A percentile compares a stretch with the other conserved stretches of the same genome.
phyloP scores from a whole-genome alignment of 1,140 invertebrate genomes.

The Brachionus angularis region DNA sequence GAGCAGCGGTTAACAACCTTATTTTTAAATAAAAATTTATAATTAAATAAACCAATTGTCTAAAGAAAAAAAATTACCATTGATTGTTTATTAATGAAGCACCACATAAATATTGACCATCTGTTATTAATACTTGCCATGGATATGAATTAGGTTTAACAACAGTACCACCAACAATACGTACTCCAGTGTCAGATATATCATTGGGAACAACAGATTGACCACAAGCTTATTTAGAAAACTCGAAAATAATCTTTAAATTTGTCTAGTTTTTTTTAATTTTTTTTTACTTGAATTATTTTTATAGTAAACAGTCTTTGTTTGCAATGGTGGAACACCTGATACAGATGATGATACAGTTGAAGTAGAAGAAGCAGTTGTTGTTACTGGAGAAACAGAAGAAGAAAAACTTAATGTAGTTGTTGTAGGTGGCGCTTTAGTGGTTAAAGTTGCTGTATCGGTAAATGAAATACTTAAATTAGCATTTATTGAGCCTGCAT shows the following conservation, averaged over 20 bases:
- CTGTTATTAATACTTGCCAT: conserved; percentile 45
- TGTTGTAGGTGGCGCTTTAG: no score
- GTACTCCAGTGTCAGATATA: conserved; percentile 11
- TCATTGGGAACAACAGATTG: neutral
- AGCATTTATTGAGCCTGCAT: conserved; percentile 5
- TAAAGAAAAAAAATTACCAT: no score
- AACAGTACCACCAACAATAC: conserved; percentile 45
- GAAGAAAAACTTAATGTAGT: no score
- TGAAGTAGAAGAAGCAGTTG: no score
- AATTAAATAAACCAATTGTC: no score
- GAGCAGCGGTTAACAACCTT: conserved; percentile 30
- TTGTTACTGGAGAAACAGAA: no score
- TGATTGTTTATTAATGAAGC: conserved; percentile 26
- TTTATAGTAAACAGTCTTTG: neutral
- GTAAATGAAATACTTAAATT: neutral
- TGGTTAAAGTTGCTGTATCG: neutral
- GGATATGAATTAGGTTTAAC: conserved; percentile 45
- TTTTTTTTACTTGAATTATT: neutral
- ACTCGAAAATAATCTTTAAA: neutral
- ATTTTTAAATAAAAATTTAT: no score
- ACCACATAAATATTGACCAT: conserved; percentile 4
- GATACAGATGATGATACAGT: no score
- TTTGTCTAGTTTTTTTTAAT: neutral
- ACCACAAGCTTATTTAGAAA: no score
- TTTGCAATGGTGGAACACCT: neutral